Evolutionary conservation across 2,888 invertebrate species (phyloP).

Genomic region (Sipha maydis): DNA sequence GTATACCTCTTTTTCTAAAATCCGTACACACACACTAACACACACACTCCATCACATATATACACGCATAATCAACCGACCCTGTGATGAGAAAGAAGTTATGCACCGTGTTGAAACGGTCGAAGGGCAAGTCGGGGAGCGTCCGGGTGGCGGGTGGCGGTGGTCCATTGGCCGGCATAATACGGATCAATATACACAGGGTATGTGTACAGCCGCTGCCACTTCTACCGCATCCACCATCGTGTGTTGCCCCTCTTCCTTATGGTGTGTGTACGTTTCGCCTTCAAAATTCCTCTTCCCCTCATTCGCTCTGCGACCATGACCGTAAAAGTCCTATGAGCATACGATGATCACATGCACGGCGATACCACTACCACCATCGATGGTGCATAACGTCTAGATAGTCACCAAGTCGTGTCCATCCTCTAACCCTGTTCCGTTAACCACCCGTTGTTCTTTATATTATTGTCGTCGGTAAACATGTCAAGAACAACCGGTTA

Average conservation of each 20-base stretch:
- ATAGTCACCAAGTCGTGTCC: neutral
- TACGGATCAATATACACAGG: slow-evolving; percentile 56
- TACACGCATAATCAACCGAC: neutral
- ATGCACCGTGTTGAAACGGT: neutral
- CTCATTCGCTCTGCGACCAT: neutral
- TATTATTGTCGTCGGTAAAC: neutral
- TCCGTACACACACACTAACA: neutral
- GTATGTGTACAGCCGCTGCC: slow-evolving; percentile 6
- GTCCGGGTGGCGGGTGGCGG: neutral
- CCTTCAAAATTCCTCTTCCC: neutral
- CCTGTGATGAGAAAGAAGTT: neutral
- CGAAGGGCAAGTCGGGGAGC: neutral
- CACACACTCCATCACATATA: neutral
- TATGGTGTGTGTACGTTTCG: neutral
- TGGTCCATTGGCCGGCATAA: slow-evolving; percentile 38
- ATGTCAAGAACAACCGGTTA: neutral
- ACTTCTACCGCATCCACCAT: neutral
- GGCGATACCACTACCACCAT: neutral
- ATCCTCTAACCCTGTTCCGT: neutral
- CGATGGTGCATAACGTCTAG: neutral
- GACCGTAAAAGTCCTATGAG: neutral
- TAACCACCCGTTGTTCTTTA: neutral
- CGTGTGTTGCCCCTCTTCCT: neutral
- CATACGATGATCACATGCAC: neutral
- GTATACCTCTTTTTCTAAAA: no score